A percentile compares a stretch with the other conserved stretches of the same genome.
Conservation (phyloP, 2,888 invertebrate species). For the Hydraecia micacea region DNA sequence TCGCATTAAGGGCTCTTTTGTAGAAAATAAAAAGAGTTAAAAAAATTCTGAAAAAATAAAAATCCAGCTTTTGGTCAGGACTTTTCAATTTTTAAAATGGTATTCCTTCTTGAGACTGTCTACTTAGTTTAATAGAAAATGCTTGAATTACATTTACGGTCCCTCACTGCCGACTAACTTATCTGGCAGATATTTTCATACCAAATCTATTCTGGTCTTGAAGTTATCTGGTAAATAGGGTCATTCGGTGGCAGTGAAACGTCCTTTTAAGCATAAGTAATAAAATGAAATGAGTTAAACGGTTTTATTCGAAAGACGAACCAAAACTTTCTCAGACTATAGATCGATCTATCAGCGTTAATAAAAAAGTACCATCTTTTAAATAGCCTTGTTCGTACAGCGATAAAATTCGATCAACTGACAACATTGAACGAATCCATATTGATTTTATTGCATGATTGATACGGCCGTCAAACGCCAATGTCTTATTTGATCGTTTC, state of each 20-base stretch:
- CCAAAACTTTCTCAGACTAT: background rate
- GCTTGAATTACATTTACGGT: too few species aligned
- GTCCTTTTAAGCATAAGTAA: background rate
- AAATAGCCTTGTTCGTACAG: background rate
- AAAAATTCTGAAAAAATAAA: background rate
- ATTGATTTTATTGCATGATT: constrained; percentile 48
- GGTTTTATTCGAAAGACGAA: background rate
- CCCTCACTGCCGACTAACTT: background rate
- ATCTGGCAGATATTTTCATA: background rate
- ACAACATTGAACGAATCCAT: constrained; percentile 20
- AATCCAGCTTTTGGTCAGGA: background rate
- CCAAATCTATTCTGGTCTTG: background rate
- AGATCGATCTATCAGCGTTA: background rate
- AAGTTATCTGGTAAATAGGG: background rate
- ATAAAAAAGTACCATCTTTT: background rate
- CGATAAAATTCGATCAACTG: constrained; percentile 29
- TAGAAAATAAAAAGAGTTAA: background rate
- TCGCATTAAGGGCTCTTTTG: too few species aligned
- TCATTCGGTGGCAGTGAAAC: too few species aligned
- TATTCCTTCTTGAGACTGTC: background rate
- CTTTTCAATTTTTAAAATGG: background rate
- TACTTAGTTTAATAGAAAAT: background rate
- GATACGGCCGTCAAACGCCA: constrained; percentile 48
- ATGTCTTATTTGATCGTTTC: constrained; percentile 24
- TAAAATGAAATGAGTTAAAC: too few species aligned